Percentiles rank a stretch among this genome's conserved stretches.
Conservation (phyloP, 1,140 invertebrate genomes). For the Pseudomyrmex cubaensis region DNA sequence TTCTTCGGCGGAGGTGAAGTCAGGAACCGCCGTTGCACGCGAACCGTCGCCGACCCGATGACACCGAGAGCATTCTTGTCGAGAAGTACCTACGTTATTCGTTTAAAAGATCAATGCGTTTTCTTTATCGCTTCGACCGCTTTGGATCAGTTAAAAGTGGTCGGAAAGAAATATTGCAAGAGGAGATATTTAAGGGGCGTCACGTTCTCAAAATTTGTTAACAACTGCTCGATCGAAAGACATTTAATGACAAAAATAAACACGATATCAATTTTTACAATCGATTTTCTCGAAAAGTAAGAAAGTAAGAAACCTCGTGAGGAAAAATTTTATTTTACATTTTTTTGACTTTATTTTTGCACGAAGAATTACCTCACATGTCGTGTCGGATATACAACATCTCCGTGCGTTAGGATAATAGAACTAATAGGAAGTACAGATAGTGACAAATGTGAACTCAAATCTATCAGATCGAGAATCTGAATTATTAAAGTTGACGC, state of each 20-base stretch:
- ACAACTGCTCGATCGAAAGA: too few relatives aligned
- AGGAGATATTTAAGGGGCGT: neutral
- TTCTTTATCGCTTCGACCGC: too few relatives aligned
- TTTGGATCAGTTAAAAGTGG: too few relatives aligned
- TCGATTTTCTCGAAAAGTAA: too few relatives aligned
- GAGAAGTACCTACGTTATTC: neutral
- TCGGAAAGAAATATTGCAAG: neutral
- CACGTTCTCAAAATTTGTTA: neutral
- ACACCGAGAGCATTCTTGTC: constrained; percentile 9
- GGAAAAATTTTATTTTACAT: too few relatives aligned
- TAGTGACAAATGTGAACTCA: neutral
- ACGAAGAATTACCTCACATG: too few relatives aligned
- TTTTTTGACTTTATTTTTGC: too few relatives aligned
- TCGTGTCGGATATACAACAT: too few relatives aligned
- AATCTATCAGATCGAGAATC: neutral
- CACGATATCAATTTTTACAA: too few relatives aligned
- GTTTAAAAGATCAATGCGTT: neutral
- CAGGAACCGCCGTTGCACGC: constrained; percentile 15
- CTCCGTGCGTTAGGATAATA: too few relatives aligned
- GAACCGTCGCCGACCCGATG: neutral
- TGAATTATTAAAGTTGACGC: constrained; percentile 42
- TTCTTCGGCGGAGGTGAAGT: constrained; percentile 22
- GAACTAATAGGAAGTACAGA: neutral
- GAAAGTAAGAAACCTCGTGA: too few relatives aligned
- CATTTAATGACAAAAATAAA: too few relatives aligned